Evolutionary conservation across 2,888 invertebrate species (phyloP), one percentile per base, ranked within the genome.

Genomic region (Lepidochrysops patricia): DNA sequence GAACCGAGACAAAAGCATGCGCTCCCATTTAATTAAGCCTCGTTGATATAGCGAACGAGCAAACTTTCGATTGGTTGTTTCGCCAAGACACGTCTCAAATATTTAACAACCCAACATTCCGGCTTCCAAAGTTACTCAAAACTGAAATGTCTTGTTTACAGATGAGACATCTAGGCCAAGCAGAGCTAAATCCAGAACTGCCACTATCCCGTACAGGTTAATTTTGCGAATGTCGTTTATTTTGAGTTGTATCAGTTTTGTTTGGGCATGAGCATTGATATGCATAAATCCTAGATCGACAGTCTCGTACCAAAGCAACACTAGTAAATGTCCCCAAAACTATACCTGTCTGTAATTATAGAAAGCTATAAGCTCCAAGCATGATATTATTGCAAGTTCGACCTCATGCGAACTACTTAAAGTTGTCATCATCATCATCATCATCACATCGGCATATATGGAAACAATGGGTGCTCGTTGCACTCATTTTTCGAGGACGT

Each of bases 81-180:
- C 70, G 66, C 76, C 73, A 75, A 77, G 74, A 76, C 76, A 76
- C 71, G 64, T 73, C 68, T 66, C 57, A 27, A 59, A 52, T 35
- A 26, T 32, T 54, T 54, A 54, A 54, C 54, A 54, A 15, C 29
- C 15, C 50, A 50, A 50, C 54, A 54, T 35, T 35, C 35, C 15
- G 52, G 52, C 50, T 52, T 54, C 59, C 37, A 26, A 35, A 59
- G 52, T 61, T 57, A 32, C 59, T 63, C 61, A 60, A 64, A 66
- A 64, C 58, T 64, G 57, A 70, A 76, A 72, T 80, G 71, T 82
- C 77, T 88, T 89, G 84, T 81, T 89, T 89, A 74, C 89, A 89
- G 89, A 89, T 87, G 89, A 87, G 74, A 82, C 83, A 76, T 87
- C 85, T 88, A 89, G 89, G 82, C 89, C 82, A 80, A 89, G 89